phyloP scores from a whole-genome alignment of 2,888 invertebrate species.

The Nephrocerus scutellatus region DNA sequence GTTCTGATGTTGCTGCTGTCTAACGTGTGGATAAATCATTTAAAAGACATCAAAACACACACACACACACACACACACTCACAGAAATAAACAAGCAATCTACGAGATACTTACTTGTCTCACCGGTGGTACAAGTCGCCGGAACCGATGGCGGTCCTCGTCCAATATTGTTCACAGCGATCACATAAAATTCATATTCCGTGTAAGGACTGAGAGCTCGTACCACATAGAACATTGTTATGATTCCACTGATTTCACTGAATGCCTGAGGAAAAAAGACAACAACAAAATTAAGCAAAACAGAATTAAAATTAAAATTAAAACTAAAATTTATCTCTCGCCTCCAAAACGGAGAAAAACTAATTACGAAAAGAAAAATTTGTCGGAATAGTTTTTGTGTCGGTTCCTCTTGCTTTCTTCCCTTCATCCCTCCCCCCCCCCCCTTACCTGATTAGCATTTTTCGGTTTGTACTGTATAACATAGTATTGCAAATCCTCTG shows the following conservation, averaged over 20 bases:
- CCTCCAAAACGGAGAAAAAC: too few species aligned
- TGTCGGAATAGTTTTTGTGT: neutral
- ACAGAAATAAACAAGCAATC: constrained; percentile 31
- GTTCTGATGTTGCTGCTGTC: too few species aligned
- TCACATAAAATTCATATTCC: constrained; percentile 92
- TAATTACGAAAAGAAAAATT: too few species aligned
- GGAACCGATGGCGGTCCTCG: constrained; percentile 83
- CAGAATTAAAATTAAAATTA: neutral
- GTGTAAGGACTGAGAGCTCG: constrained; percentile 87
- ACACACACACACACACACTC: too few species aligned
- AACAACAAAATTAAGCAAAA: constrained; percentile 6
- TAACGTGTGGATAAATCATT: too few species aligned
- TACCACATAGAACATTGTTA: constrained; percentile 87
- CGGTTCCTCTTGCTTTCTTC: neutral
- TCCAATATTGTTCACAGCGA: constrained; percentile 91
- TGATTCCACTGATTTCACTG: constrained; percentile 88
- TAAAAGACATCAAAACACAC: constrained; percentile 30
- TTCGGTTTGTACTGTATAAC: constrained; percentile 95
- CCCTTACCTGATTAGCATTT: constrained; percentile 67
- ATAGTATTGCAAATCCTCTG: constrained; percentile 89
- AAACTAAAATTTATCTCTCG: neutral
- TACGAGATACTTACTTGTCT: constrained; percentile 70
- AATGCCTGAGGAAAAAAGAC: constrained; percentile 57
- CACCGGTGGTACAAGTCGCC: constrained; percentile 88
- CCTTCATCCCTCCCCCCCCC: neutral